Evolutionary conservation across 1,140 invertebrate species (phyloP).

Genomic region (Cydia fagiglandana): DNA sequence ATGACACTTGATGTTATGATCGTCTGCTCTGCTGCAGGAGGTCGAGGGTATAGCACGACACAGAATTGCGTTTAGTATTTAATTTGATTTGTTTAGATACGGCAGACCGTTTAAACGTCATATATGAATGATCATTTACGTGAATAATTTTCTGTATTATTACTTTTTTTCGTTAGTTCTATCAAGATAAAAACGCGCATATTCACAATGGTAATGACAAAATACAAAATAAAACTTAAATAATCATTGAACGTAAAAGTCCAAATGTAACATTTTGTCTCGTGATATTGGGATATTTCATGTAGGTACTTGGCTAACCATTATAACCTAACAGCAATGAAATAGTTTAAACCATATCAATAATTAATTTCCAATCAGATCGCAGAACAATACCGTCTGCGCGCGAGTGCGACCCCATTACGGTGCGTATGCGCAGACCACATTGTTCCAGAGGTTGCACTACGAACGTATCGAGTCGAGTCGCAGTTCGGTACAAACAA

Average conservation of each 20-base stretch:
- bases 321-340: background rate
- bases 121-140: background rate
- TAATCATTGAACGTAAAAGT: background rate
- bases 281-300: background rate
- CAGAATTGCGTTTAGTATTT: background rate
- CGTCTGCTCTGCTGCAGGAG: background rate
- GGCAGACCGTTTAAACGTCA: background rate
- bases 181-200: too few species aligned
- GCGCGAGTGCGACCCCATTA: conserved; percentile 30
- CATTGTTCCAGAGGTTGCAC: background rate
- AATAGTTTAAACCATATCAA: conserved; percentile 26
- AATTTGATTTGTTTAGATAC: background rate
- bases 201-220: too few species aligned
- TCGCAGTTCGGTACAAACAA: background rate
- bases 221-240: too few species aligned
- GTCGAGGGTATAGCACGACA: background rate
- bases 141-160: too few species aligned
- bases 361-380: conserved; percentile 32
- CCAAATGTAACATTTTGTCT: background rate
- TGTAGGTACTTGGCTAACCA: background rate
- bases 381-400: conserved; percentile 28
- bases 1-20: conserved; percentile 21
- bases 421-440: conserved; percentile 17
- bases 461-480: background rate
- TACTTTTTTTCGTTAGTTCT: too few species aligned